Evolutionary conservation across 2,113 vertebrate genomes (phyloP), one percentile per base, ranked within the genome.

Genomic region (Heterocephalus glaber): DNA sequence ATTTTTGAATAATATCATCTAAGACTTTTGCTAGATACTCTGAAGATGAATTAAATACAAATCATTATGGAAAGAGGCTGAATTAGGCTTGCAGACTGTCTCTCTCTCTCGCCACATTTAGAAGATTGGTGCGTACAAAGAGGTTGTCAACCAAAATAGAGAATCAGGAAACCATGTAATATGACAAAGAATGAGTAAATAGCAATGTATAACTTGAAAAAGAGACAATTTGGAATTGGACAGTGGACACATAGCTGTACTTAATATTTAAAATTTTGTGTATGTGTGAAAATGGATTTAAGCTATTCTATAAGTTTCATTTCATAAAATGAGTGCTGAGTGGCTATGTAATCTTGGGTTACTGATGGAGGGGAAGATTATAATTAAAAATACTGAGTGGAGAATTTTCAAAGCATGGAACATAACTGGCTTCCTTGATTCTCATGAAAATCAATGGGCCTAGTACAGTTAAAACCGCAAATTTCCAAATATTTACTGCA

Each of bases 401-500:
- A 90, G 58, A 90, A 72, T 79, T 94, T 97, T 96, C 56, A 93
- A 92, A 95, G n/a, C 70, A 38, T 72, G 33, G 11, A 38, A 81
- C 20, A 33, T 38, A 86, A 30, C 38, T 93, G 58, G 76, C 70
- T 76, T 97, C 65, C 10, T 82, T 58, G 24, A 63, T 19, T 66
- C 52, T n/a, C 26, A 86, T 90, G 96, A 38, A 76, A 84, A 81
- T 74, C 93, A 87, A 70, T n/a, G 94, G 44, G 33, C 35, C 33
- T 17, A 66, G 7, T 92, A 30, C 84, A 61, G 47, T 92, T 88
- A 63, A 91, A 92, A 94, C 76, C 52, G 84, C 88, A 95, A 85
- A 87, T 89, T 96, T 92, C 70, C 91, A 94, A 96, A 93, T 95
- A 95, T 95, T 97, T 86, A 93, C 77, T 24, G 38, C 19, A 68